Evolutionary conservation across 2,797 vertebrate genomes (phyloP).

Genomic region (Thripadectes ignobilis): DNA sequence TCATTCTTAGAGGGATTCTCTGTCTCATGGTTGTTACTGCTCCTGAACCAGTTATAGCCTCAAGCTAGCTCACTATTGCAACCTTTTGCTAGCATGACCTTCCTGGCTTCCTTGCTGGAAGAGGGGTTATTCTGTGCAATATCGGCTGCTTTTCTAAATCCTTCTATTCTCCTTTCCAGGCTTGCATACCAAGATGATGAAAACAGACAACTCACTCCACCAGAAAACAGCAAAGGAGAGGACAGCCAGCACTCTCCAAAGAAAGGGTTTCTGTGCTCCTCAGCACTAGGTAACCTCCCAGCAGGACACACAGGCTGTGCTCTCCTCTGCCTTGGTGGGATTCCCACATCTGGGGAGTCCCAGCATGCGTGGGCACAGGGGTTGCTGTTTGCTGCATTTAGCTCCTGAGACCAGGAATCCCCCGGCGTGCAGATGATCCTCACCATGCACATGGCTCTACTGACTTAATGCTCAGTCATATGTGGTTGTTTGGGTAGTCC

Average conservation of each 20-base stretch:
- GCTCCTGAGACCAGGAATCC: not conserved
- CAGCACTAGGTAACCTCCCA: conserved; percentile 83
- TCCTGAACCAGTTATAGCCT: not conserved
- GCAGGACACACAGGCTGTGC: not conserved
- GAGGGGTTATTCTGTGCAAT: not conserved
- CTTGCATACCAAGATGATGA: conserved; percentile 91
- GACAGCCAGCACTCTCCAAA: conserved; percentile 85
- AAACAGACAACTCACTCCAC: conserved; percentile 89
- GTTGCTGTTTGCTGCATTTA: not conserved
- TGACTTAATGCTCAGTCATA: not conserved
- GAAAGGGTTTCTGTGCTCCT: conserved; percentile 91
- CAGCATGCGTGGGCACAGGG: accelerated
- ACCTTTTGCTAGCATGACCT: not conserved
- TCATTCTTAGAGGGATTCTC: not conserved
- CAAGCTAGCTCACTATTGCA: not conserved
- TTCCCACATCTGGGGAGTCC: not conserved
- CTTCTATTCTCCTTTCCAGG: conserved; percentile 75
- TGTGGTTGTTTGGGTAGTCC: not conserved
- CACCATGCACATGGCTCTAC: not conserved
- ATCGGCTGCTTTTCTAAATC: not conserved
- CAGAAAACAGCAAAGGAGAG: conserved; percentile 80
- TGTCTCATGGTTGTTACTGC: not conserved
- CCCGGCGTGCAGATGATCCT: accelerated
- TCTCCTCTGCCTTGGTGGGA: not conserved
- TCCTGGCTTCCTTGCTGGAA: not conserved